Evolutionary conservation across 1,140 invertebrate species (phyloP).

Genomic region (Bilobella aurantiaca): DNA sequence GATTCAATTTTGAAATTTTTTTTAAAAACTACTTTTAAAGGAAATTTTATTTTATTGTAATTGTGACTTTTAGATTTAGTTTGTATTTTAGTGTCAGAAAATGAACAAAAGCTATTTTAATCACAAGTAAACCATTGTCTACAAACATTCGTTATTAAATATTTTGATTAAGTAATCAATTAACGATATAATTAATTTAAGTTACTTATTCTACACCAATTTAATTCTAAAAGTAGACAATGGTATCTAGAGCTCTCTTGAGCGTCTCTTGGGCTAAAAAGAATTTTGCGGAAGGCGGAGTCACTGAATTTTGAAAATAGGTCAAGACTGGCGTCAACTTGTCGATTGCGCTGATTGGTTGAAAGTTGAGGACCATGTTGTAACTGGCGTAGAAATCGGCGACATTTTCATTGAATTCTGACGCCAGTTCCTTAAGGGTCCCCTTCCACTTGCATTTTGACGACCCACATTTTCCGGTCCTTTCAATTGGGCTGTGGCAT

Average conservation of each 20-base stretch:
- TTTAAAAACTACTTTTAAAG: too few relatives aligned
- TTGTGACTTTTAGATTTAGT: too few relatives aligned
- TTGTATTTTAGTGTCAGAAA: too few relatives aligned
- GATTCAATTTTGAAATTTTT: too few relatives aligned
- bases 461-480: background rate
- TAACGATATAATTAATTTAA: too few relatives aligned
- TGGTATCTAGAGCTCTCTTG: conserved; percentile 15
- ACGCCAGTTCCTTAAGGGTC: background rate
- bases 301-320: conserved; percentile 7
- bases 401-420: conserved; percentile 2
- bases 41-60: too few relatives aligned
- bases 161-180: too few relatives aligned
- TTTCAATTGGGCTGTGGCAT: background rate
- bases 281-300: conserved; percentile 9
- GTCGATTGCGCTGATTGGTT: conserved; percentile 15
- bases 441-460: conserved; percentile 12
- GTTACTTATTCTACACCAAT: too few relatives aligned
- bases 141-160: too few relatives aligned
- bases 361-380: conserved; percentile 14
- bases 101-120: too few relatives aligned
- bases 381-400: conserved; percentile 6
- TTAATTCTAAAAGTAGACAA: conserved; percentile 12
- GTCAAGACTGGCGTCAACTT: conserved; percentile 5
- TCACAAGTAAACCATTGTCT: too few relatives aligned
- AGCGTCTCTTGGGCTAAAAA: conserved; percentile 19